A percentile compares a stretch with the other conserved stretches of the same genome.
phyloP scores from a whole-genome alignment of 1,140 invertebrate genomes.

The Caenorhabditis remanei region DNA sequence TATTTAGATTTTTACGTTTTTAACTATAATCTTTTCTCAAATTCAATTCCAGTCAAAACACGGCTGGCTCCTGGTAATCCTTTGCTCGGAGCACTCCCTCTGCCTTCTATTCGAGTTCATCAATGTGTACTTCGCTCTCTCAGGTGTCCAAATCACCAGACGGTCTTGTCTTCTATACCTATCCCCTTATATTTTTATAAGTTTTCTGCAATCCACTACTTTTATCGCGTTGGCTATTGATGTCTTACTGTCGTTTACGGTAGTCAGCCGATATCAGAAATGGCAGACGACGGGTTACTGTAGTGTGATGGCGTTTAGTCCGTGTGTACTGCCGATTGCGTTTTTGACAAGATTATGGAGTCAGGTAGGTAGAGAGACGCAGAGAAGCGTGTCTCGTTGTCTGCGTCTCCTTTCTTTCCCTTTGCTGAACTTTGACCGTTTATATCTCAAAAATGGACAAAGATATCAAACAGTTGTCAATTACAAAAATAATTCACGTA shows the following conservation, averaged over 20 bases:
- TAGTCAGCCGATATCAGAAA: constrained; percentile 23
- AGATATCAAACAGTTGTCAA: too few relatives aligned
- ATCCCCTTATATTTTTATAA: constrained; percentile 18
- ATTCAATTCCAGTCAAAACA: constrained; percentile 1
- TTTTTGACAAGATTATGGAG: constrained; percentile 28
- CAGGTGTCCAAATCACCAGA: not conserved
- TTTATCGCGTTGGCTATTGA: constrained; percentile 12
- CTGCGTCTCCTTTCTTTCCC: not conserved
- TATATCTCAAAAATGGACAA: not conserved
- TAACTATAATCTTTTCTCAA: not conserved
- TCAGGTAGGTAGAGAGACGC: not conserved
- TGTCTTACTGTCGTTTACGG: not conserved
- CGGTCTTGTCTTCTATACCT: not conserved
- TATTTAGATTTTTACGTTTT: too few relatives aligned
- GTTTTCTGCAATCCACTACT: constrained; percentile 7
- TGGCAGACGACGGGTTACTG: not conserved
- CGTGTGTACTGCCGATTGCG: not conserved
- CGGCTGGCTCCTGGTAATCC: constrained; percentile 9
- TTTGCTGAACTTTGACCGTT: not conserved
- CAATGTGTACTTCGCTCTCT: not conserved
- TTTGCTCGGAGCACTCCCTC: constrained; percentile 2
- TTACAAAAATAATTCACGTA: too few relatives aligned
- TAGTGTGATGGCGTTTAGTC: not conserved
- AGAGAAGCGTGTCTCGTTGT: not conserved
- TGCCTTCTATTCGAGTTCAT: constrained; percentile 24